phyloP scores from a whole-genome alignment of 2,113 vertebrate genomes.

The Prunella fulvescens region DNA sequence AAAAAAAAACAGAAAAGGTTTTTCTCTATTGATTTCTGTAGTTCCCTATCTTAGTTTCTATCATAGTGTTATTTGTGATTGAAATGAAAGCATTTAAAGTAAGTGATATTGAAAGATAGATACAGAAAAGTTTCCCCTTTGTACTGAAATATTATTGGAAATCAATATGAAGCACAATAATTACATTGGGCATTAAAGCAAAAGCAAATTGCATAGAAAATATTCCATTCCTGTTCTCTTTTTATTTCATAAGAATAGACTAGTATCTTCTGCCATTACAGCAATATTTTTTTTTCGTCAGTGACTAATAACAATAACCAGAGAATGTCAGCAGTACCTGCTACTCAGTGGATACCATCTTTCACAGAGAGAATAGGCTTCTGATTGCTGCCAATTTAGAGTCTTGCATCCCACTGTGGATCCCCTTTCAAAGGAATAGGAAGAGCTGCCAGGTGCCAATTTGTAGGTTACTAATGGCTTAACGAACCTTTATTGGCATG shows the following conservation, averaged over 20 bases:
- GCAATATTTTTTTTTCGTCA: neutral
- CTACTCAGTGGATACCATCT: neutral
- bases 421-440: neutral
- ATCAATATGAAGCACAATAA: neutral
- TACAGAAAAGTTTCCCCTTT: neutral
- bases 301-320: neutral
- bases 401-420: neutral
- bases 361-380: neutral
- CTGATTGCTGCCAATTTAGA: neutral
- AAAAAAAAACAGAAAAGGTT: neutral
- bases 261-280: neutral
- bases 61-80: neutral
- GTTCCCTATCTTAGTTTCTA: neutral
- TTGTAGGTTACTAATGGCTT: neutral
- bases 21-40: neutral
- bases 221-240: neutral
- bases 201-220: neutral
- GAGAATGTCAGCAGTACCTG: neutral
- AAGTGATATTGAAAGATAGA: neutral
- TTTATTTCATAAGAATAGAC: neutral
- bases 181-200: neutral
- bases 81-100: neutral
- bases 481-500: neutral
- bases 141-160: neutral
- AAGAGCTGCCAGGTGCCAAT: slow-evolving; percentile 15